Percentiles rank a stretch among this genome's conserved stretches.
These are phyloP conservation scores for Calameuta pallipes DNA, from an alignment of 2,888 invertebrate genomes.

Conservation along the genomic window DNA sequence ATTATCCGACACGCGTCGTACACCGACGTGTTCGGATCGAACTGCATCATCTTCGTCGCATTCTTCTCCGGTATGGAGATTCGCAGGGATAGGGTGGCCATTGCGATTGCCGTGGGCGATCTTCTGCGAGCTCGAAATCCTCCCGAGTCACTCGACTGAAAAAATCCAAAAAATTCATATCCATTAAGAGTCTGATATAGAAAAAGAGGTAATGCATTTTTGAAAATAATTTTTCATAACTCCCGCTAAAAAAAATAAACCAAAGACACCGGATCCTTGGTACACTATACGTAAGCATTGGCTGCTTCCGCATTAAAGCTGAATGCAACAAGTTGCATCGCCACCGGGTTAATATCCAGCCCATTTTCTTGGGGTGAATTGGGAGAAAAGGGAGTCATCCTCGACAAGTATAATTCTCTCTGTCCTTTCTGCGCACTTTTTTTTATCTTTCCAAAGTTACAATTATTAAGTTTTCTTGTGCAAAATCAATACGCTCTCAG, in stretches of 20 bases:
- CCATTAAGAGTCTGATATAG: too few relatives aligned
- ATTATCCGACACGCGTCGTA: constrained; percentile 97
- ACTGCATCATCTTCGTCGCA: constrained; percentile 98
- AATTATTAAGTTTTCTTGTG: background rate
- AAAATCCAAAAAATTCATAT: constrained; percentile 19
- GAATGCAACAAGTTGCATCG: constrained; percentile 41
- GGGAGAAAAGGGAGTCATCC: background rate
- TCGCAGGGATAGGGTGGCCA: constrained; percentile 83
- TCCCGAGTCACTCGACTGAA: constrained; percentile 58
- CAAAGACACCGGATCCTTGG: background rate
- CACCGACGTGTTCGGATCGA: constrained; percentile 93
- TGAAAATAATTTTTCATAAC: background rate
- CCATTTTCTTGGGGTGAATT: background rate
- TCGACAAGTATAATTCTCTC: background rate
- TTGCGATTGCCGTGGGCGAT: constrained; percentile 62
- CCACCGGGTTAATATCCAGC: constrained; percentile 21
- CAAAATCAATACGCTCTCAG: background rate
- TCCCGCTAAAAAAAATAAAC: background rate
- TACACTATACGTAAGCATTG: background rate
- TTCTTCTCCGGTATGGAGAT: constrained; percentile 88
- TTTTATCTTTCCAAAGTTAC: background rate
- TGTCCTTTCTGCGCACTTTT: background rate
- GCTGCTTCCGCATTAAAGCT: constrained; percentile 18
- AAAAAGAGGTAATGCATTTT: background rate
- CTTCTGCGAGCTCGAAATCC: constrained; percentile 51